These are phyloP conservation scores for Muntiacus muntjak DNA, from an alignment of 2,113 vertebrate species.

Conservation along the genomic window DNA sequence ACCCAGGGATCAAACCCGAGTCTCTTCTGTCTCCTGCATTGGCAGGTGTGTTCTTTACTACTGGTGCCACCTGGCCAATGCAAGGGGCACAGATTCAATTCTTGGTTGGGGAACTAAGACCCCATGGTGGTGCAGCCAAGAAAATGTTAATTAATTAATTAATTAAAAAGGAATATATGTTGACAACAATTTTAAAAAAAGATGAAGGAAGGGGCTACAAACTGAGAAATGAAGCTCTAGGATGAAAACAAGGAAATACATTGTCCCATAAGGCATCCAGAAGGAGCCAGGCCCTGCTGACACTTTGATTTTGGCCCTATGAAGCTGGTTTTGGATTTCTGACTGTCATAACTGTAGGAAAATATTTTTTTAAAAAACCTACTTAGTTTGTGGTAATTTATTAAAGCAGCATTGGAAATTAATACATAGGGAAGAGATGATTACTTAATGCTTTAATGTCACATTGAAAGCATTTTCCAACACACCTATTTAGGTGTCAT, in stretches of 20 bases:
- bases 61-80: background rate
- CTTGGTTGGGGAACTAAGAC: background rate
- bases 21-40: background rate
- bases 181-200: background rate
- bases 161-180: background rate
- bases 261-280: background rate
- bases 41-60: background rate
- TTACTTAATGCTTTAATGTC: conserved; percentile 3
- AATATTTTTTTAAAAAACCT: background rate
- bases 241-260: background rate
- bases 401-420: background rate
- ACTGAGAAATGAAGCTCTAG: background rate
- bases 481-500: background rate
- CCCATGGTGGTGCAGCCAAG: background rate
- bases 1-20: background rate
- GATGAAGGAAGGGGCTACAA: background rate
- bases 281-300: background rate
- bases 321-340: background rate
- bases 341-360: background rate
- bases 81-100: background rate
- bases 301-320: background rate
- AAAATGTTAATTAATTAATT: background rate
- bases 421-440: background rate
- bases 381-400: background rate
- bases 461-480: background rate